These are phyloP conservation scores for Symphodus melops DNA, from an alignment of 2,113 vertebrate genomes.

Conservation along the genomic window DNA sequence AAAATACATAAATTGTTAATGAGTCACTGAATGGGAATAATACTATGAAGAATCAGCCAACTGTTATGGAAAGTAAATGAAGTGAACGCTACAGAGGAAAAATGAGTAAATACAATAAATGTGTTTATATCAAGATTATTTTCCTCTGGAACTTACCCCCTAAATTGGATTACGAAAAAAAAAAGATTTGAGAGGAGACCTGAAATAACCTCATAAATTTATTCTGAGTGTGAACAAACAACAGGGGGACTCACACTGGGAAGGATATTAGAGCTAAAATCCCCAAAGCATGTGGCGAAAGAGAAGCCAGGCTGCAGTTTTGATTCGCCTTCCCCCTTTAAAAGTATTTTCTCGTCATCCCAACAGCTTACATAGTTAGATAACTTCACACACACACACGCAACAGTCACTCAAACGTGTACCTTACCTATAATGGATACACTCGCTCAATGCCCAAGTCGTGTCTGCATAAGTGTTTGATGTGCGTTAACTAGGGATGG, in stretches of 20 bases:
- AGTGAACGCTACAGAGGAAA: constrained; percentile 10
- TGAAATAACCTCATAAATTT: constrained; percentile 56
- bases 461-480: too few species aligned
- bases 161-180: constrained; percentile 54
- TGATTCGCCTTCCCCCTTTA: constrained; percentile 19
- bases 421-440: too few species aligned
- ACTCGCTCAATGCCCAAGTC: too few species aligned
- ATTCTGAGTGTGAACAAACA: constrained; percentile 42
- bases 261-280: constrained; percentile 58
- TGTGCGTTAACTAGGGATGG: too few species aligned
- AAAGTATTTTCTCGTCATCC: constrained; percentile 49
- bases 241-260: constrained; percentile 44
- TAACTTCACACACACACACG: constrained; percentile 34
- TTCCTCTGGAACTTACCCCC: constrained; percentile 17
- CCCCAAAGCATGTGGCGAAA: constrained; percentile 62
- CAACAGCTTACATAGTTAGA: constrained; percentile 52
- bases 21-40: constrained; percentile 38
- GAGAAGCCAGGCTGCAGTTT: constrained; percentile 44
- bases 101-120: constrained; percentile 28
- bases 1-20: constrained; percentile 52
- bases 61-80: constrained; percentile 38
- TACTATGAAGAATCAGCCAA: constrained; percentile 30
- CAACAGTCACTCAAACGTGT: too few species aligned
- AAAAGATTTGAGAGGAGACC: constrained; percentile 36
- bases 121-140: constrained; percentile 40